phyloP scores from a whole-genome alignment of 2,797 vertebrate genomes.

The Diplodus puntazzo region DNA sequence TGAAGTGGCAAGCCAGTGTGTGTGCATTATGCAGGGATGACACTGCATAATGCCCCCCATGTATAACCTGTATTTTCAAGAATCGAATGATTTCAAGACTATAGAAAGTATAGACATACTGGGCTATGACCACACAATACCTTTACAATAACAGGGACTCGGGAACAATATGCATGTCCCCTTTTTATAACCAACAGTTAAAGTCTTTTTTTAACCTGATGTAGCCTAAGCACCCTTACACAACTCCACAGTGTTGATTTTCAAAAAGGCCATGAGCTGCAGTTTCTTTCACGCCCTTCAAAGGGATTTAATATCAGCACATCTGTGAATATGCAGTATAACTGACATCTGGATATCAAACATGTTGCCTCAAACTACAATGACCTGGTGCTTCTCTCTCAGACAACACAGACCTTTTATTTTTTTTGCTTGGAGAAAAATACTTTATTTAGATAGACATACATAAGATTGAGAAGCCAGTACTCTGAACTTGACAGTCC shows the following conservation, averaged over 20 bases:
- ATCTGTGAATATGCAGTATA: constrained; percentile 7
- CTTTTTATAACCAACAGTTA: not conserved
- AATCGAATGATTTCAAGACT: not conserved
- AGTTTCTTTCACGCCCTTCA: constrained; percentile 39
- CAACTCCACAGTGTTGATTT: constrained; percentile 11
- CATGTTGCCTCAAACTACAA: constrained; percentile 32
- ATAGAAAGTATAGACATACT: not conserved
- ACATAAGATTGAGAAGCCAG: constrained; percentile 2
- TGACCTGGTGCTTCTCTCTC: not conserved
- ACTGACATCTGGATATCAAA: constrained; percentile 16
- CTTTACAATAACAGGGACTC: not conserved
- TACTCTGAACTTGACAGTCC: not conserved
- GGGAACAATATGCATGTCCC: not conserved
- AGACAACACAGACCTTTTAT: not conserved
- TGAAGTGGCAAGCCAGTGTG: too few species aligned
- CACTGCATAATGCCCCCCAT: too few species aligned
- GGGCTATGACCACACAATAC: not conserved
- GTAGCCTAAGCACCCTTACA: not conserved
- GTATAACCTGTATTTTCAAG: too few species aligned
- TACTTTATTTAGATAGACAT: constrained; percentile 5
- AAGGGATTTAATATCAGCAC: constrained; percentile 33
- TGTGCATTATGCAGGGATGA: too few species aligned
- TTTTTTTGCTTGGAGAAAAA: not conserved
- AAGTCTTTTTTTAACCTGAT: constrained; percentile 15
- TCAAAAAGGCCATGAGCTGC: constrained; percentile 21